Conservation (phyloP, 2,113 vertebrate species). For the Ptilonorhynchus violaceus region DNA sequence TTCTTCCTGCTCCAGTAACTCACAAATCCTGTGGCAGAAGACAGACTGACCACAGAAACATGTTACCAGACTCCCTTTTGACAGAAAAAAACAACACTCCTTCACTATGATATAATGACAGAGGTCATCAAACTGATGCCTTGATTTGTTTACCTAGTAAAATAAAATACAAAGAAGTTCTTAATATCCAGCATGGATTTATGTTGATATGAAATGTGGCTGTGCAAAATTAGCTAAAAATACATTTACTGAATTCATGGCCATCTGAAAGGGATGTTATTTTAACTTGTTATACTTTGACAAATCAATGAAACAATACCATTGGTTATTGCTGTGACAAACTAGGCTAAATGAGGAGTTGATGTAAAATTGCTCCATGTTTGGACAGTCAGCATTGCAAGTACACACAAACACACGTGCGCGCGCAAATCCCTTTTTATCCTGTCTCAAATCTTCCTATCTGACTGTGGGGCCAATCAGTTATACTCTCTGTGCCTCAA, state of each 20-base stretch:
- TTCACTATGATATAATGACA: background rate
- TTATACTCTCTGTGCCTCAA: background rate
- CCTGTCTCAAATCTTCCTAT: background rate
- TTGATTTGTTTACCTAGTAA: background rate
- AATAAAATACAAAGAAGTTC: background rate
- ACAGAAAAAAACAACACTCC: conserved; percentile 46
- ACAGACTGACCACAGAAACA: background rate
- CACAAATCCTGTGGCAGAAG: conserved; percentile 2
- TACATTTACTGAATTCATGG: background rate
- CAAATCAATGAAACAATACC: background rate
- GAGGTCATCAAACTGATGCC: background rate
- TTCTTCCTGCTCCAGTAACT: conserved; percentile 14
- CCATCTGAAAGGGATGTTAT: background rate
- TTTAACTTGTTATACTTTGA: background rate
- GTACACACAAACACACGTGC: background rate
- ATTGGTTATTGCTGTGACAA: background rate
- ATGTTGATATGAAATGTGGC: background rate
- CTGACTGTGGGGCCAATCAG: background rate
- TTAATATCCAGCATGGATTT: background rate
- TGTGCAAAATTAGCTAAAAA: background rate
- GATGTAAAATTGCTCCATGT: background rate
- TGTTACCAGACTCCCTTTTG: conserved; percentile 14
- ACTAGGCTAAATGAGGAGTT: background rate
- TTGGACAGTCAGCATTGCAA: background rate
- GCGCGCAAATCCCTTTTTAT: background rate